Percentiles rank a stretch among this genome's conserved stretches.
Conservation (phyloP, 2,888 invertebrate genomes). For the Phymatocera aterrima region DNA sequence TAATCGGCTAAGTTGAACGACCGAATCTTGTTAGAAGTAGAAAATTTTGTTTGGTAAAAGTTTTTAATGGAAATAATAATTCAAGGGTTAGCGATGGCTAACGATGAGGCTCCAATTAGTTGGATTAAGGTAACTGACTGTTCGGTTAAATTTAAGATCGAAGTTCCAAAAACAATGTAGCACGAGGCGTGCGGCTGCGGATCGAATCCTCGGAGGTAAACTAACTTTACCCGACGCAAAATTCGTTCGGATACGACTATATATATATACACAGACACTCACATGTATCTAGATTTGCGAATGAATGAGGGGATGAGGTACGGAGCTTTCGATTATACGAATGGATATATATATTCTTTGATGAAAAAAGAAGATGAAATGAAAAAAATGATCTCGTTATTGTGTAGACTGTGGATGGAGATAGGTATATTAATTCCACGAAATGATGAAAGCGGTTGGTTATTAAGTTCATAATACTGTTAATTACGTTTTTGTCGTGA, state of each 20-base stretch:
- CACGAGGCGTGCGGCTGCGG: neutral
- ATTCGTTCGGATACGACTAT: neutral
- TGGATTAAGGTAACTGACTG: slow-evolving; percentile 11
- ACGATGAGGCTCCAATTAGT: slow-evolving; percentile 29
- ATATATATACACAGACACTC: neutral
- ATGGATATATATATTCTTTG: slow-evolving; percentile 1
- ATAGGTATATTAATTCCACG: neutral
- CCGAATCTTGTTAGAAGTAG: neutral
- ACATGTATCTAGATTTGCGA: neutral
- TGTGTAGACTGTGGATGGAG: neutral
- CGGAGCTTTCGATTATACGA: neutral
- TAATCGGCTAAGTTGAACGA: slow-evolving; percentile 3
- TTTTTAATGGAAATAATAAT: slow-evolving; percentile 41
- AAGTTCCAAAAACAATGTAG: slow-evolving; percentile 6
- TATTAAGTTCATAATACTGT: slow-evolving; percentile 2
- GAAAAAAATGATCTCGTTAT: neutral
- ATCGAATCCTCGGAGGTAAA: neutral
- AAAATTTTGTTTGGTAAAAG: neutral
- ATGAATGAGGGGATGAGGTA: neutral
- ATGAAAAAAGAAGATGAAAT: too few species aligned
- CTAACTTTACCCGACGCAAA: neutral
- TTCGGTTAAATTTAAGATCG: slow-evolving; percentile 37
- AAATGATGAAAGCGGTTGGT: neutral
- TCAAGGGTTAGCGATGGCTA: neutral
- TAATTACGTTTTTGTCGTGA: slow-evolving; percentile 3